Evolutionary conservation across 2,797 vertebrate genomes (phyloP).

Genomic region (Urosaurus nigricauda): DNA sequence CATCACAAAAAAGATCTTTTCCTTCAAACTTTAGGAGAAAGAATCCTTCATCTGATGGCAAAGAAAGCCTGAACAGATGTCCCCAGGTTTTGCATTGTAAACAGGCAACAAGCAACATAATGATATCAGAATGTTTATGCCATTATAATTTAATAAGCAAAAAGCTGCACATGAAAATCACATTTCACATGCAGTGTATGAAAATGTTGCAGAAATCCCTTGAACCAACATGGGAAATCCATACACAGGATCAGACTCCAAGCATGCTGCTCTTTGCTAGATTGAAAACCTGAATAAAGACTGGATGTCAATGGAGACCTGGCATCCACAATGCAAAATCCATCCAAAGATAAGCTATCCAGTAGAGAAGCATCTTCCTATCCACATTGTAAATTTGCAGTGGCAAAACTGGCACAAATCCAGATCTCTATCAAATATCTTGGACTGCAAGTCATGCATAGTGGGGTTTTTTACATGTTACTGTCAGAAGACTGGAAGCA

Average conservation of each 20-base stretch:
- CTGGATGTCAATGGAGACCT: background rate
- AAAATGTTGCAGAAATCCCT: background rate
- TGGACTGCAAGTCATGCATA: background rate
- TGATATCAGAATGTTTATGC: conserved; percentile 30
- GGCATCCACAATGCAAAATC: background rate
- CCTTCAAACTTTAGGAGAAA: too few relatives aligned
- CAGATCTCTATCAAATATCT: background rate
- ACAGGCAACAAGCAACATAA: conserved; percentile 38
- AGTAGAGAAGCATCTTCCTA: background rate
- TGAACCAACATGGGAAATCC: background rate
- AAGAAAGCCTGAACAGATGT: conserved; percentile 9
- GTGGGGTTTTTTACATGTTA: too few relatives aligned
- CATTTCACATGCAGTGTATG: too few relatives aligned
- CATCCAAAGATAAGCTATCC: background rate
- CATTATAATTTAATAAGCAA: conserved; percentile 33
- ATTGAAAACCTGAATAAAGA: background rate
- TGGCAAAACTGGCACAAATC: background rate
- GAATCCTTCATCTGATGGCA: too few relatives aligned
- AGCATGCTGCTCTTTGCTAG: background rate
- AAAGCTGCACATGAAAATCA: background rate
- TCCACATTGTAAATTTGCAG: background rate
- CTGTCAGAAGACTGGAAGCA: background rate
- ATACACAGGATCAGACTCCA: background rate
- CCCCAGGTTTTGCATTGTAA: conserved; percentile 51
- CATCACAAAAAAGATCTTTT: background rate